These are phyloP conservation scores for Trachops cirrhosus DNA, from an alignment of 2,797 vertebrate species.

Conservation along the genomic window DNA sequence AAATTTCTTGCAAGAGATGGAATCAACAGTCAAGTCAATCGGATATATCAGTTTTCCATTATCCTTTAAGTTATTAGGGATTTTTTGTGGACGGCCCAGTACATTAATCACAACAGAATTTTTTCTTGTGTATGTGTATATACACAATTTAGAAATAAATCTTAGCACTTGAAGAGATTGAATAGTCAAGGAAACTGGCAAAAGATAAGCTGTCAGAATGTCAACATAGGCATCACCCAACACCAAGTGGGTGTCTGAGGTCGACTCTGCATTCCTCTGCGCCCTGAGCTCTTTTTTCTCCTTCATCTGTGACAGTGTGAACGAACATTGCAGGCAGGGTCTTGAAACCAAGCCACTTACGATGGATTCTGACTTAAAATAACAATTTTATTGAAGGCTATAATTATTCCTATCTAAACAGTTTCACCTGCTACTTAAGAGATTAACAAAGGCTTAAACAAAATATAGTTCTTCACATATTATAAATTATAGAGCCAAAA, in stretches of 20 bases:
- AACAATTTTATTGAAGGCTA: background rate
- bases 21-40: background rate
- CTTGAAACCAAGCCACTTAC: background rate
- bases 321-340: background rate
- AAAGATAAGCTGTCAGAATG: background rate
- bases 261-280: background rate
- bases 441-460: background rate
- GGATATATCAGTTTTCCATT: background rate
- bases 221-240: background rate
- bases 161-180: background rate
- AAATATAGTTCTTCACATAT: background rate
- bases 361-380: background rate
- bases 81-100: background rate
- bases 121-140: background rate
- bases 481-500: background rate
- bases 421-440: background rate
- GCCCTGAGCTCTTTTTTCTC: background rate
- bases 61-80: background rate
- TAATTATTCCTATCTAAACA: background rate
- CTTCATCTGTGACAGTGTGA: background rate
- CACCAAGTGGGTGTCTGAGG: background rate
- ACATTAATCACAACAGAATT: background rate
- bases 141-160: background rate
- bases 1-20: background rate
- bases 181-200: background rate